phyloP scores from a whole-genome alignment of 2,797 vertebrate species.

The Sebastes minor region DNA sequence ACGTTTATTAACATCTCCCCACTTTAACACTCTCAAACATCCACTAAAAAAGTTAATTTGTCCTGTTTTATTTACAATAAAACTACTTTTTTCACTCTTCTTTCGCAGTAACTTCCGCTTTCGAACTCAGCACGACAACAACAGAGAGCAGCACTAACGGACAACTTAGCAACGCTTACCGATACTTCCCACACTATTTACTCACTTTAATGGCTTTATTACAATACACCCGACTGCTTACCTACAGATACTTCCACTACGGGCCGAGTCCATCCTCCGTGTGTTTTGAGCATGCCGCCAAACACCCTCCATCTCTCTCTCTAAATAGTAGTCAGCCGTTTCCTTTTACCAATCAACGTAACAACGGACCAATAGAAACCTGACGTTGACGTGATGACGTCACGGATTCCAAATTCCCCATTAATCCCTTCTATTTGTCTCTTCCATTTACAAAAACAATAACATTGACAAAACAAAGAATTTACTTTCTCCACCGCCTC shows the following conservation, averaged over 20 bases:
- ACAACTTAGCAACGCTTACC: too few species aligned
- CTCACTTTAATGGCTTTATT: neutral
- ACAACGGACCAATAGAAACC: constrained; percentile 56
- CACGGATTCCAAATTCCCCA: neutral
- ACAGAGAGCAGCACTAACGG: neutral
- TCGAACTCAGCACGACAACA: neutral
- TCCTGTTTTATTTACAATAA: too few species aligned
- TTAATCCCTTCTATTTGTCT: neutral
- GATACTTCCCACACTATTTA: too few species aligned
- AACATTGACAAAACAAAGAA: too few species aligned
- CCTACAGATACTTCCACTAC: constrained; percentile 74
- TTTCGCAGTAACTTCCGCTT: neutral
- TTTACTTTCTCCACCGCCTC: too few species aligned
- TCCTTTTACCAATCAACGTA: constrained; percentile 50
- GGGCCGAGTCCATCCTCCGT: constrained; percentile 56
- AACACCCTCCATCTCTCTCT: neutral
- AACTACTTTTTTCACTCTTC: too few species aligned
- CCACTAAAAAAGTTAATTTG: neutral
- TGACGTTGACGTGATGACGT: constrained; percentile 17
- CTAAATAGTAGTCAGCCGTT: constrained; percentile 70
- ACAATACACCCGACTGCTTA: constrained; percentile 22
- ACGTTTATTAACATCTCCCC: neutral
- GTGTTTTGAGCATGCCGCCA: constrained; percentile 32
- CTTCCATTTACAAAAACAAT: too few species aligned
- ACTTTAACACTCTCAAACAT: accelerated